These are phyloP conservation scores for Cavia aperea DNA, from an alignment of 2,113 vertebrate species.

Conservation along the genomic window DNA sequence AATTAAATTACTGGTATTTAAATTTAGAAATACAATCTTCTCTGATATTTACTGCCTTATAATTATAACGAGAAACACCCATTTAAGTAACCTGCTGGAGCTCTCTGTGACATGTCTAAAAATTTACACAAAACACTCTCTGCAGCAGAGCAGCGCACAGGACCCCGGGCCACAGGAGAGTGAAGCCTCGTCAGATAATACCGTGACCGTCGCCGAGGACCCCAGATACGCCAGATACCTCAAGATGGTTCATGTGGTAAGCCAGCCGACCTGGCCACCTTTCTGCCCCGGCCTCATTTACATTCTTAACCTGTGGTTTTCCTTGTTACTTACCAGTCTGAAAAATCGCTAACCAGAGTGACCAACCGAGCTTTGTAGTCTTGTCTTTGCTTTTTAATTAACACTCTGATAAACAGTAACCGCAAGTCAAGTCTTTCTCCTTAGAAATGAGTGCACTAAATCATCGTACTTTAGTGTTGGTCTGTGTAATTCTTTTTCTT, in stretches of 20 bases:
- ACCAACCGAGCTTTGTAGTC: conserved; percentile 45
- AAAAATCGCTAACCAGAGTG: conserved; percentile 47
- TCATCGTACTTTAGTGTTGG: background rate
- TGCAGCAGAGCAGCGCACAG: conserved; percentile 70
- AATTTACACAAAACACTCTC: conserved; percentile 61
- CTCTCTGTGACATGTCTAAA: conserved; percentile 51
- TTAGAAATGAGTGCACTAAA: conserved; percentile 25
- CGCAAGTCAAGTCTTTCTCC: conserved; percentile 26
- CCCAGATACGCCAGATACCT: conserved; percentile 94
- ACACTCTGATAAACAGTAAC: conserved; percentile 24
- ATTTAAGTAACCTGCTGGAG: conserved; percentile 42
- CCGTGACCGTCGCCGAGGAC: conserved; percentile 92
- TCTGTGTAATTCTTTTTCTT: background rate
- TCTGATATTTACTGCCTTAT: conserved; percentile 36
- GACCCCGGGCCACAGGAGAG: conserved; percentile 74
- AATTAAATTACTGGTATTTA: conserved; percentile 49
- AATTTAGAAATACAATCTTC: conserved; percentile 48
- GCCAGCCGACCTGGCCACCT: conserved; percentile 73
- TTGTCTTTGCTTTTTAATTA: conserved; percentile 46
- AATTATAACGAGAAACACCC: conserved; percentile 54
- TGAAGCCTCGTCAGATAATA: conserved; percentile 76
- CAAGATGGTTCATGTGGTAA: conserved; percentile 99
- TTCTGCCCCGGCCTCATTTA: conserved; percentile 53
- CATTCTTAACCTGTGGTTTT: conserved; percentile 47
- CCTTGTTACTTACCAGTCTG: conserved; percentile 44